Percentiles rank a stretch among this genome's conserved stretches.
phyloP scores from a whole-genome alignment of 2,888 invertebrate genomes.

The Meteorus colon region DNA sequence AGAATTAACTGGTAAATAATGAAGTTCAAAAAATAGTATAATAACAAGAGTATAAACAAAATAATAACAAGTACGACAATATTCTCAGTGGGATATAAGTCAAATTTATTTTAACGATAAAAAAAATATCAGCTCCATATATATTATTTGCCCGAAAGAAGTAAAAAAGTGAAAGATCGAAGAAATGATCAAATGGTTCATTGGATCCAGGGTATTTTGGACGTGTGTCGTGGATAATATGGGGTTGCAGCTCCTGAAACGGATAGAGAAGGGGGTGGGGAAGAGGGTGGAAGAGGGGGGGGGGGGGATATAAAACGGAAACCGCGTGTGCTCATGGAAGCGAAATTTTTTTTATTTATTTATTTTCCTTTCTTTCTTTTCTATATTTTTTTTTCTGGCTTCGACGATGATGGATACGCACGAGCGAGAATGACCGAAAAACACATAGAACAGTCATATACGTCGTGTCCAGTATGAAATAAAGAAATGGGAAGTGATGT shows the following conservation, averaged over 20 bases:
- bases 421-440: slow-evolving; percentile 40
- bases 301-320: slow-evolving; percentile 27
- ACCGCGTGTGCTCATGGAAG: slow-evolving; percentile 22
- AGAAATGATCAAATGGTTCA: slow-evolving; percentile 8
- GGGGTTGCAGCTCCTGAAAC: neutral
- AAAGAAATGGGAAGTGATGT: slow-evolving; percentile 43
- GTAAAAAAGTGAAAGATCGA: neutral
- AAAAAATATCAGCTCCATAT: neutral
- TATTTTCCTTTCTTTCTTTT: neutral
- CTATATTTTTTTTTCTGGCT: slow-evolving; percentile 34
- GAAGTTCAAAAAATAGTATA: no score
- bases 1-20: no score
- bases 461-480: slow-evolving; percentile 30
- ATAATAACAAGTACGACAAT: no score
- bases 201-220: neutral
- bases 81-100: neutral
- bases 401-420: slow-evolving; percentile 47
- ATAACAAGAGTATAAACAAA: no score
- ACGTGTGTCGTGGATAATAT: neutral
- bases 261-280: slow-evolving; percentile 23
- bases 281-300: neutral
- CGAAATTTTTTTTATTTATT: slow-evolving; percentile 26
- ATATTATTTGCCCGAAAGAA: neutral
- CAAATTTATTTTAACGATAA: neutral
- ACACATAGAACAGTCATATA: slow-evolving; percentile 27